Conservation (phyloP, 2,888 invertebrate genomes). For the Sympetrum striolatum region DNA sequence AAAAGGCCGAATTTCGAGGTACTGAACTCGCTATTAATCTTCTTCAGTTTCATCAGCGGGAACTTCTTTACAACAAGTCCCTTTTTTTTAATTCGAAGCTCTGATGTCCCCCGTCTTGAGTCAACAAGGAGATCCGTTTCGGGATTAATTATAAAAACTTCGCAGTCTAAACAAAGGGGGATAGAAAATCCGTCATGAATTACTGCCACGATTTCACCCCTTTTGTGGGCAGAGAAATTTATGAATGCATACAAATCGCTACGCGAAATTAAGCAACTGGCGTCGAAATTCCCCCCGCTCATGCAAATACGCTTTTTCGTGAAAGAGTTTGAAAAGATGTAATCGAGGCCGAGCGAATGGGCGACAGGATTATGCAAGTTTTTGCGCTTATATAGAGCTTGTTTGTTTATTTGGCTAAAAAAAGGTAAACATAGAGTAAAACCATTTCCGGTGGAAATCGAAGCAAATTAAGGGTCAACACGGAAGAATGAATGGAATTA, state of each 20-base stretch:
- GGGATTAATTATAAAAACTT: not conserved
- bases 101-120: not conserved
- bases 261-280: no score
- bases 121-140: not conserved
- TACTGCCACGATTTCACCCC: not conserved
- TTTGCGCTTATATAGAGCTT: no score
- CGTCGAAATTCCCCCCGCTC: no score
- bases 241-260: not conserved
- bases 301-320: no score
- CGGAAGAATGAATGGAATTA: no score
- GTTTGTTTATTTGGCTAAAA: no score
- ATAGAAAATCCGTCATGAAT: not conserved
- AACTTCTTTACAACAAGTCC: not conserved
- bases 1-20: not conserved
- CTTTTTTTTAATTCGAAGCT: not conserved
- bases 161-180: not conserved
- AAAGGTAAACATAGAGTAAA: no score
- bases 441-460: no score
- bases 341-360: no score
- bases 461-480: no score
- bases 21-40: not conserved
- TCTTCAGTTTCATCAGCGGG: not conserved
- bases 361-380: no score
- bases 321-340: no score
- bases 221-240: not conserved